Percentiles rank a stretch among this genome's conserved stretches.
These are phyloP conservation scores for Ctenomys sociabilis DNA, from an alignment of 2,113 vertebrate genomes.

Conservation along the genomic window DNA sequence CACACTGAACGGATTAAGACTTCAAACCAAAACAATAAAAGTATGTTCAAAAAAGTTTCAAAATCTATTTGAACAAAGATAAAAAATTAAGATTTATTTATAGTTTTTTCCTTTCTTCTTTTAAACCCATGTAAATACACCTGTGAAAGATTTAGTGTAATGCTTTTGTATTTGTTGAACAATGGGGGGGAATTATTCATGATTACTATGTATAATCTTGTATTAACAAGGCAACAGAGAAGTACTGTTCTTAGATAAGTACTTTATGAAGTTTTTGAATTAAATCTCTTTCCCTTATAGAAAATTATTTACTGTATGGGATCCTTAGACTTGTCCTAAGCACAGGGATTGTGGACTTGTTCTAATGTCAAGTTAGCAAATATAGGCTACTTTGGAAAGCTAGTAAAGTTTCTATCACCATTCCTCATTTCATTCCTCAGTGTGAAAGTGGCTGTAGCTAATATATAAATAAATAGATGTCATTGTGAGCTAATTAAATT, in stretches of 20 bases:
- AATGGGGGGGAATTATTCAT: not conserved
- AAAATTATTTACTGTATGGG: not conserved
- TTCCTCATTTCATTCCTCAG: not conserved
- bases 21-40: constrained; percentile 99
- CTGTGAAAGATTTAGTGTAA: not conserved
- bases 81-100: not conserved
- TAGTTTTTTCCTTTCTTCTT: constrained; percentile 37
- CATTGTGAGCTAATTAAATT: not conserved
- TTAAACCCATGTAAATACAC: not conserved
- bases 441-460: not conserved
- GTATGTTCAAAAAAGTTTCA: constrained; percentile 85
- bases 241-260: not conserved
- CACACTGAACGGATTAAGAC: constrained; percentile 97
- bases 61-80: not conserved
- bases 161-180: not conserved
- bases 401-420: not conserved
- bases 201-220: not conserved
- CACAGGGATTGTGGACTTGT: not conserved
- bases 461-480: not conserved
- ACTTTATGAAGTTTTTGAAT: not conserved
- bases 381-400: not conserved
- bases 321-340: not conserved
- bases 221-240: not conserved
- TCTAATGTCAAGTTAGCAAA: not conserved
- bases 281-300: not conserved